Base-by-base conservation (phyloP, 2,797 vertebrate species). In the Protosalanx chinensis region DNA sequence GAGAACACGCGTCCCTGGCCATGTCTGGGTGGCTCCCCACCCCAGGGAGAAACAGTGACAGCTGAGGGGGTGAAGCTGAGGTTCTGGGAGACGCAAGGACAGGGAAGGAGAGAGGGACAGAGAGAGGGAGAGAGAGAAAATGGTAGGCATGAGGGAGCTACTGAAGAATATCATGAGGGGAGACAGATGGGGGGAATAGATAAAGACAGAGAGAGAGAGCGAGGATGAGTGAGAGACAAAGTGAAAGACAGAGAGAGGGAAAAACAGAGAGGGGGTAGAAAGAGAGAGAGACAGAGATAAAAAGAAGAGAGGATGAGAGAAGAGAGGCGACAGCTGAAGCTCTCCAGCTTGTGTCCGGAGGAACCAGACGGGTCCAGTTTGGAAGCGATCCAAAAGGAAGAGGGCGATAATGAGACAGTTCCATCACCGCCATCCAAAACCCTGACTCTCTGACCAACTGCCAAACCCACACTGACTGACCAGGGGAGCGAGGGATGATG, bases 401-500 rank as follows among this genome's bases (percentile, higher is more conserved):
- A 81, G 77, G 51, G 65, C 37, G 86, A 81, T 90, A 90, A 92
- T 86, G 86, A 91, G 83, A 85, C 85, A 68, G 66, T 87, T 84
- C 87, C 77, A 64, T 88, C 85, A 81, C 79, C 62, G 20, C 57
- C 23, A 41, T 76, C 51, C 84, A 78, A 84, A 73, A 71, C 56
- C 57, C 23, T 62, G 64, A 32, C 57, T 30, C 46, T 23, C 2
- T 27, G 59, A 73, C 35, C 37, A 18, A 29, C 64, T 67, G 64
- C 51, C 37, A 64, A 30, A 41, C 29, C 3, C 41, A 59, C 4
- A 53, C 73, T 73, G 84, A 80, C 68, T 71, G 67, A 74, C 75
- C 74, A 67, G 83, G 72, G 66, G 77, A 82, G 51, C 41, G 41
- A 46, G 41, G 41, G 41, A 46, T 13, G 41, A 13, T 46, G 41